These are phyloP conservation scores for Varanus salvator DNA, from an alignment of 2,113 vertebrate species.

Conservation along the genomic window DNA sequence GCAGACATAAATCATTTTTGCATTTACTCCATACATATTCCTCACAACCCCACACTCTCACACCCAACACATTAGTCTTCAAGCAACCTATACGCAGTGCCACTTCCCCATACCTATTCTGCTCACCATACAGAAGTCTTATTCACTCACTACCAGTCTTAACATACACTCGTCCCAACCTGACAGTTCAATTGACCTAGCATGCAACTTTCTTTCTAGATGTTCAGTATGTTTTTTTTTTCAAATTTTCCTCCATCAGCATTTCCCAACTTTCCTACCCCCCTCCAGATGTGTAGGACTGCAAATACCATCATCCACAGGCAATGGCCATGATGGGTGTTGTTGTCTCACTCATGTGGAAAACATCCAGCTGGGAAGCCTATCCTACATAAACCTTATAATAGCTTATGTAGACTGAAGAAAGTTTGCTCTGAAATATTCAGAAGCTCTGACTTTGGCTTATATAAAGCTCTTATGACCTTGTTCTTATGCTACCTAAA, in stretches of 20 bases:
- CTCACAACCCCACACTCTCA: not conserved
- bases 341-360: no score
- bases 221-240: not conserved
- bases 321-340: no score
- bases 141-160: not conserved
- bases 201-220: not conserved
- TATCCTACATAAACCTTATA: no score
- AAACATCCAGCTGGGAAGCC: no score
- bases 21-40: not conserved
- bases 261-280: not conserved
- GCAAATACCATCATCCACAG: no score
- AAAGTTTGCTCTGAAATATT: not conserved
- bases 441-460: not conserved
- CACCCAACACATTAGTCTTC: not conserved
- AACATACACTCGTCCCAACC: not conserved
- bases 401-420: not conserved
- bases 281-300: no score
- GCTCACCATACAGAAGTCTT: not conserved
- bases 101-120: not conserved
- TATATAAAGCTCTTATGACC: not conserved
- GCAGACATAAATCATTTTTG: not conserved
- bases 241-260: not conserved
- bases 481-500: not conserved
- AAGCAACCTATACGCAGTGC: not conserved
- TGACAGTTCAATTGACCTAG: not conserved